phyloP scores from a whole-genome alignment of 2,797 vertebrate genomes.

The Miichthys miiuy region DNA sequence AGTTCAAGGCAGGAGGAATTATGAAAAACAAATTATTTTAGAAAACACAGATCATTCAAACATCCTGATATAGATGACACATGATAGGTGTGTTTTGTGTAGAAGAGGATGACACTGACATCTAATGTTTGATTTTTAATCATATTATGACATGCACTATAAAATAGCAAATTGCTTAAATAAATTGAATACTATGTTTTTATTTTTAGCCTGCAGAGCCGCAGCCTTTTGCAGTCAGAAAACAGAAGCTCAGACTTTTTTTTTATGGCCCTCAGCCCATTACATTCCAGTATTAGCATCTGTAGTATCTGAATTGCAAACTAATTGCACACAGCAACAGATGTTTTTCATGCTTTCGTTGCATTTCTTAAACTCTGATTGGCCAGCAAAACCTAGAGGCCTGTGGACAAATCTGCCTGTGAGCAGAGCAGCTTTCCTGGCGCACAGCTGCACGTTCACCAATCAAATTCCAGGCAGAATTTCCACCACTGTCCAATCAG shows the following conservation, averaged over 20 bases:
- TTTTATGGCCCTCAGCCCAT: not conserved
- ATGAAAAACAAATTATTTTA: not conserved
- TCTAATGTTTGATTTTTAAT: not conserved
- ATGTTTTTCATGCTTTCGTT: not conserved
- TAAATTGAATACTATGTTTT: not conserved
- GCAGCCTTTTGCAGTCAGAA: not conserved
- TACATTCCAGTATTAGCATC: not conserved
- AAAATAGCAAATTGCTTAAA: not conserved
- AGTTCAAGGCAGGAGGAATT: not conserved
- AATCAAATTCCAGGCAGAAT: constrained; percentile 36
- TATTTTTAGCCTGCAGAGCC: not conserved
- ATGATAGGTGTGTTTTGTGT: not conserved
- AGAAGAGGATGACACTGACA: not conserved
- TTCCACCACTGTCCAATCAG: constrained; percentile 40
- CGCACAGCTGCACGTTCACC: constrained; percentile 31
- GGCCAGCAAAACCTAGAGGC: constrained; percentile 10
- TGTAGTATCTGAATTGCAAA: constrained; percentile 1
- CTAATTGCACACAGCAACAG: constrained; percentile 3
- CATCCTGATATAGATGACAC: not conserved
- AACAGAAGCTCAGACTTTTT: not conserved
- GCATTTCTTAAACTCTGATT: constrained; percentile 3
- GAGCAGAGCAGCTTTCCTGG: constrained; percentile 34
- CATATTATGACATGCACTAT: not conserved
- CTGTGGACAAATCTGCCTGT: constrained; percentile 49
- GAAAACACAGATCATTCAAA: not conserved